Evolutionary conservation across 2,888 invertebrate genomes (phyloP), one percentile per base, ranked within the genome.

Genomic region (Epiblema foenella): DNA sequence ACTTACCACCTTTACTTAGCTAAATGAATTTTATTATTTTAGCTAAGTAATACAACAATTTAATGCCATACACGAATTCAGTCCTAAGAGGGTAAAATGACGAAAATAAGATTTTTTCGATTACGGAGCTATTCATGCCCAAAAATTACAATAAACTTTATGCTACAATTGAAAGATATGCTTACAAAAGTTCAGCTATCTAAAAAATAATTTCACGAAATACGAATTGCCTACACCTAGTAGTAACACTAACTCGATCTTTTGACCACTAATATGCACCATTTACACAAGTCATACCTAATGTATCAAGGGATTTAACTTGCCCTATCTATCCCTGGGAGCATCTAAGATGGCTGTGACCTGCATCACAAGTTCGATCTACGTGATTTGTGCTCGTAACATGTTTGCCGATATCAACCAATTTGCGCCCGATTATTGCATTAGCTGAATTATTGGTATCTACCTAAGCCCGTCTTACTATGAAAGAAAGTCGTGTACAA

Each of bases 371-470:
- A 80, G 79, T 65, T 62, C 60, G 49, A 17, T 75, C 78, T 81
- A 85, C 86, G 84, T 85, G 86, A 84, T 83, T 78, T 77, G 76
- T 81, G 78, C 78, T 77, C 72, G 73, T 74, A 77, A 81, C 81
- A 79, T 83, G 79, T 85, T 84, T 83, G 81, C 80, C 77, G 81
- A 82, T 83, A 85, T 83, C 83, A 81, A 84, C 79, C 81, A 85
- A 85, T 85, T 85, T 80, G 75, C 77, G 66, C 74, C 67, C 75
- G 77, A 79, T 85, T 83, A 86, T 85, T 82, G 79, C 75, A 79
- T 84, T 83, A 82, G 72, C 75, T 68, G 75, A 75, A 69, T 72
- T 73, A 69, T 71, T 67, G 66, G 39, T 62, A n/a, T n/a, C n/a
- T n/a, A n/a, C n/a, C n/a, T 60, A 65, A 46, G 39, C 15, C 37